Conservation (phyloP, 2,888 invertebrate species). For the Baronia brevicornis region DNA sequence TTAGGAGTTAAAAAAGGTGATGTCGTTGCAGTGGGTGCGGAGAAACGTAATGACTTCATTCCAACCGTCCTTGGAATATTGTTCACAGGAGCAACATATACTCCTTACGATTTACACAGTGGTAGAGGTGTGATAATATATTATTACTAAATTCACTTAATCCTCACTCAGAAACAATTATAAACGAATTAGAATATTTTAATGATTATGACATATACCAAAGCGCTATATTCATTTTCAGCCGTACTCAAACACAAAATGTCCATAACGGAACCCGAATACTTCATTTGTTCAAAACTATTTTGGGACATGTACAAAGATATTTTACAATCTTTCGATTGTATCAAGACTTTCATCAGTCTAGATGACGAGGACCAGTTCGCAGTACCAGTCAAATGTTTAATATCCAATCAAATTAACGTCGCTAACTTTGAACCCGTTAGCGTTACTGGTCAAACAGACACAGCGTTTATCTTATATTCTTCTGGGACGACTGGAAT, state of each 20-base stretch:
- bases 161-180: no score
- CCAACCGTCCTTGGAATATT: constrained; percentile 68
- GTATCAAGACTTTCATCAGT: constrained; percentile 36
- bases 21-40: constrained; percentile 74
- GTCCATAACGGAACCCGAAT: constrained; percentile 78
- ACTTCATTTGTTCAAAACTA: constrained; percentile 76
- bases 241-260: constrained; percentile 79
- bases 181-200: no score
- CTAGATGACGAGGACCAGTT: constrained; percentile 32
- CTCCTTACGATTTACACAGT: constrained; percentile 38
- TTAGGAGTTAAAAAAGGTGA: constrained; percentile 69
- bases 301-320: constrained; percentile 57
- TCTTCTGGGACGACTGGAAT: constrained; percentile 83
- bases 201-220: no score
- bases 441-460: constrained; percentile 53
- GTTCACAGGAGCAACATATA: constrained; percentile 50
- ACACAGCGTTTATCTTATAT: constrained; percentile 67
- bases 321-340: constrained; percentile 34
- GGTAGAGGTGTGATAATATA: constrained; percentile 38
- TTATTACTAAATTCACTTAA: constrained; percentile 5
- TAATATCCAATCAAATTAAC: constrained; percentile 32
- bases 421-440: constrained; percentile 49
- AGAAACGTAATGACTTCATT: constrained; percentile 74
- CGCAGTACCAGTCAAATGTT: constrained; percentile 30
- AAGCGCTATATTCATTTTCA: constrained; percentile 35